Conservation (phyloP, 2,888 invertebrate species). For the Physocephala rufipes region DNA sequence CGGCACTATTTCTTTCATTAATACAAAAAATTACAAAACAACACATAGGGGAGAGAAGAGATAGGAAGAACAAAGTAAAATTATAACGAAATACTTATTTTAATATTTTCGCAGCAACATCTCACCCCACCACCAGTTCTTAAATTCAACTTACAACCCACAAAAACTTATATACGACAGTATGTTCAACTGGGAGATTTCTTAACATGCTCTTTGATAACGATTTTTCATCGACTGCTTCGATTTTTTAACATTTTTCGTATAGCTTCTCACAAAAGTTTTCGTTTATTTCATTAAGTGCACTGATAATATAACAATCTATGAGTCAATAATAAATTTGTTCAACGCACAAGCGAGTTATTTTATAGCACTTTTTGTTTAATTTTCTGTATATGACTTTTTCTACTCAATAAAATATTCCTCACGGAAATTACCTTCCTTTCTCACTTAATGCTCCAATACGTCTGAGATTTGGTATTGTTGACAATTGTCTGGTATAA, state of each 20-base stretch:
- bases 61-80: neutral
- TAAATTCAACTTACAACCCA: neutral
- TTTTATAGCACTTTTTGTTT: slow-evolving; percentile 22
- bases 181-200: slow-evolving; percentile 5
- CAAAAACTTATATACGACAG: too few relatives aligned
- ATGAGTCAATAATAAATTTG: slow-evolving; percentile 7
- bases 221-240: slow-evolving; percentile 30
- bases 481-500: neutral
- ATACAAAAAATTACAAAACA: neutral
- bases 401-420: slow-evolving; percentile 15
- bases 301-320: slow-evolving; percentile 7
- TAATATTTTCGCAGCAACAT: slow-evolving; percentile 22
- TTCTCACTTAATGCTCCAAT: slow-evolving; percentile 51
- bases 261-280: slow-evolving; percentile 23
- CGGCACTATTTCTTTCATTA: slow-evolving; percentile 2
- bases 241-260: slow-evolving; percentile 18
- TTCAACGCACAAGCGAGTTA: slow-evolving; percentile 45
- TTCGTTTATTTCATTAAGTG: neutral
- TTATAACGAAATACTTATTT: neutral
- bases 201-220: slow-evolving; percentile 31
- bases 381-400: slow-evolving; percentile 7
- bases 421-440: slow-evolving; percentile 48
- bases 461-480: slow-evolving; percentile 44
- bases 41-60: slow-evolving; percentile 14
- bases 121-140: slow-evolving; percentile 26